phyloP scores from a whole-genome alignment of 2,888 invertebrate species.

The Hydriomena furcata region DNA sequence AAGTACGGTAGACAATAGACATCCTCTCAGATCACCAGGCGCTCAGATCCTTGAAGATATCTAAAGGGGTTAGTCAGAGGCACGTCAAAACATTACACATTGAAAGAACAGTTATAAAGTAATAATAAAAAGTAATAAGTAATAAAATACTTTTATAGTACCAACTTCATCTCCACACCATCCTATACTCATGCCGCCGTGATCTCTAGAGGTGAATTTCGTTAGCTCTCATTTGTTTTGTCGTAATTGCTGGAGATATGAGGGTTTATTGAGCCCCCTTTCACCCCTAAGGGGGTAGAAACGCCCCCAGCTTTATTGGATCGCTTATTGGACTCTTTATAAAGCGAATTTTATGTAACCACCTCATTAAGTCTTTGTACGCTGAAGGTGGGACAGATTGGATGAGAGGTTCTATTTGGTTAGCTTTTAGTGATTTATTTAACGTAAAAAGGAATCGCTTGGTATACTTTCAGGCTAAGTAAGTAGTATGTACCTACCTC shows the following conservation, averaged over 20 bases:
- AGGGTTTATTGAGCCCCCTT: constrained; percentile 58
- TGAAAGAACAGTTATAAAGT: too few relatives aligned
- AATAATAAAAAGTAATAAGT: too few relatives aligned
- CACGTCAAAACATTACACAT: too few relatives aligned
- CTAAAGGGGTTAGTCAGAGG: too few relatives aligned
- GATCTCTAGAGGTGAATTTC: constrained; percentile 75
- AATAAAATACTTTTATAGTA: background rate
- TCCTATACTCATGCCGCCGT: constrained; percentile 39
- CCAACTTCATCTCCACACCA: constrained; percentile 41
- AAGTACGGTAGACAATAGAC: too few relatives aligned
- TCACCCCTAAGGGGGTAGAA: constrained; percentile 40
- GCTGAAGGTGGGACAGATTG: constrained; percentile 23
- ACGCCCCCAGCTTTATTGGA: constrained; percentile 60
- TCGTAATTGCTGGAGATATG: constrained; percentile 78
- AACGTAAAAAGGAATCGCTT: background rate
- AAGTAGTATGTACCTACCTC: background rate
- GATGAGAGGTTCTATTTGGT: constrained; percentile 23
- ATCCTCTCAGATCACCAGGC: too few relatives aligned
- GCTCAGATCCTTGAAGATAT: too few relatives aligned
- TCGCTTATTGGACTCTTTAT: constrained; percentile 65
- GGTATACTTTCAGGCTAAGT: too few relatives aligned
- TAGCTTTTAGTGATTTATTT: constrained; percentile 22
- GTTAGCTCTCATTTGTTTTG: constrained; percentile 81
- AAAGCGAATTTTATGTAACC: constrained; percentile 62
- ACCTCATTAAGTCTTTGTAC: constrained; percentile 50